Evolutionary conservation across 2,888 invertebrate genomes (phyloP).

Genomic region (Pollenia amentaria): DNA sequence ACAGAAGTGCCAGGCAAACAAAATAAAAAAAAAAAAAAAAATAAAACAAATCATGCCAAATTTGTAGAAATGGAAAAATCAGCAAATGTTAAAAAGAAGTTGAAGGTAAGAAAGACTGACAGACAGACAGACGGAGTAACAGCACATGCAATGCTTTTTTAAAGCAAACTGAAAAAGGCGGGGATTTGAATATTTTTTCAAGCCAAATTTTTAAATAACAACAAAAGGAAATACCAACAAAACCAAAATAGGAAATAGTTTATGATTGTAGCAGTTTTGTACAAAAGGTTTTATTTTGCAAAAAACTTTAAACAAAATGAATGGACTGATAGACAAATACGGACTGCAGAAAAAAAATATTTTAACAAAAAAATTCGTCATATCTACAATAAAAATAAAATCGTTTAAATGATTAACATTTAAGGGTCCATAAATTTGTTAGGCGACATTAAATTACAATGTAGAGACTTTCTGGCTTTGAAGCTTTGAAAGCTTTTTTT

Average conservation of each 20-base stretch:
- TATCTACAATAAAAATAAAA: too few relatives aligned
- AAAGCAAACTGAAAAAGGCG: conserved; percentile 43
- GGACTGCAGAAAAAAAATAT: neutral
- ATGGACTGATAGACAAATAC: neutral
- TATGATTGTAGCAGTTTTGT: neutral
- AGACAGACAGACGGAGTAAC: neutral
- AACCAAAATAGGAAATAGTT: conserved; percentile 31
- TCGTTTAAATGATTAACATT: too few relatives aligned
- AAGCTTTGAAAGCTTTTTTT: too few relatives aligned
- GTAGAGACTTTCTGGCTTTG: too few relatives aligned
- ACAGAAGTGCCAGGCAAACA: neutral
- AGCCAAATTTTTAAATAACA: conserved; percentile 8
- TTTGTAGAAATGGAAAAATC: neutral
- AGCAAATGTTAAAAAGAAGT: neutral
- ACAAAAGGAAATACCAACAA: conserved; percentile 12
- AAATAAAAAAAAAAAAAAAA: conserved; percentile 8
- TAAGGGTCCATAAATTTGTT: too few relatives aligned
- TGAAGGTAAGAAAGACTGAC: neutral
- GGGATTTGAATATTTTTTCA: conserved; percentile 36
- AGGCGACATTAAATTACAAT: too few relatives aligned
- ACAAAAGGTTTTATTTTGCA: conserved; percentile 10
- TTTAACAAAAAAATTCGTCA: neutral
- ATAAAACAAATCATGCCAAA: conserved; percentile 55
- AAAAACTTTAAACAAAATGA: neutral
- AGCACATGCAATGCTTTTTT: neutral